Conservation (phyloP, 64 coral and sea anemone species). For the Pocillopora damicornis region DNA sequence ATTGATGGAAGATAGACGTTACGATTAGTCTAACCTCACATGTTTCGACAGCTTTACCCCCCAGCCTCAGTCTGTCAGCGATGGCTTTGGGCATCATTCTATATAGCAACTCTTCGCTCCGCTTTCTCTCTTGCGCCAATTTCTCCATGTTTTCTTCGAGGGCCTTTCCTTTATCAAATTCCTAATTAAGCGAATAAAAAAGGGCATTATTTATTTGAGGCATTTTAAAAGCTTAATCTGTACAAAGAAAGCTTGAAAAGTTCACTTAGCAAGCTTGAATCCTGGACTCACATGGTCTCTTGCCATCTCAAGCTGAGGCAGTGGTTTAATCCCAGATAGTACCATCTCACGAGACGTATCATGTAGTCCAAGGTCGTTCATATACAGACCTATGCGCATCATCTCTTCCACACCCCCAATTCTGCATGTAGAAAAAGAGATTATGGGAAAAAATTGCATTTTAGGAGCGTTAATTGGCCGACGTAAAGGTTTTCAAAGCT, state of each 20-base stretch:
- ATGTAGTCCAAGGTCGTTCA: conserved; percentile 88
- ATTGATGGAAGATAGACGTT: too few relatives aligned
- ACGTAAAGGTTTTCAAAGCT: too few relatives aligned
- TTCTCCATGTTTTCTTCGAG: conserved; percentile 76
- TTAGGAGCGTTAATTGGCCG: too few relatives aligned
- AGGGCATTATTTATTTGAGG: background rate
- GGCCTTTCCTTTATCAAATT: conserved; percentile 71
- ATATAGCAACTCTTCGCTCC: conserved; percentile 70
- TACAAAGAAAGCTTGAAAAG: background rate
- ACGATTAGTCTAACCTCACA: conserved; percentile 50
- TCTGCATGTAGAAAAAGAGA: conserved; percentile 20
- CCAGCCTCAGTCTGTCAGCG: conserved; percentile 72
- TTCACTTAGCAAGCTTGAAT: background rate
- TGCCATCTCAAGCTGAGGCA: conserved; percentile 80
- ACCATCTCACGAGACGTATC: conserved; percentile 93
- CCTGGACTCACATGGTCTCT: conserved; percentile 62
- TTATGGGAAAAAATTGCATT: too few relatives aligned
- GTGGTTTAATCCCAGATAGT: conserved; percentile 79
- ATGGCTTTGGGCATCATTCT: conserved; percentile 81
- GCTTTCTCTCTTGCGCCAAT: conserved; percentile 54
- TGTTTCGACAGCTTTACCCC: conserved; percentile 65
- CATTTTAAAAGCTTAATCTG: background rate
- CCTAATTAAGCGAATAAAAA: conserved; percentile 15
- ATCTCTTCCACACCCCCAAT: conserved; percentile 82
- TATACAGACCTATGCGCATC: conserved; percentile 73